Base-by-base conservation (phyloP, 2,888 invertebrate species). In the Clanis bilineata region DNA sequence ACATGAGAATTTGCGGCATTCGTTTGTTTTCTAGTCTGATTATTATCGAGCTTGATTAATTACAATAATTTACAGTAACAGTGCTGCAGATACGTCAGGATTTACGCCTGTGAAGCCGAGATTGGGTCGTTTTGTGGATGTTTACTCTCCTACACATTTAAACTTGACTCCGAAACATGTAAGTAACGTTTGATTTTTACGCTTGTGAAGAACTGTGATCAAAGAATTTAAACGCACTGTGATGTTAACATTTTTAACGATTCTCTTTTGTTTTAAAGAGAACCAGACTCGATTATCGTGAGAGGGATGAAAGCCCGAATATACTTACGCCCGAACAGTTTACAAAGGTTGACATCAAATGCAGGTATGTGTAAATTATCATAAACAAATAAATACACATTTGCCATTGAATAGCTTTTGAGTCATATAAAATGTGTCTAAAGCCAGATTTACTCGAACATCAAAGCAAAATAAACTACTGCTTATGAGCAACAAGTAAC, bases 121-220 rank as follows among this genome's bases (percentile, higher is more conserved):
- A 73, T 77, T 93, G 59, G 85, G 91, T 60, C 83, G 73, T 76
- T 91, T 93, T 73, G 73, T 83, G 45, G 91, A 90, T 83, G 78
- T 83, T 81, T 90, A 91, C 79, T 93, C 92, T 39, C 92, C 92
- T 60, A 86, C 90, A 77, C 91, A 92, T 77, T 85, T 93, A 56
- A 90, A 93, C 78, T 78, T 85, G 74, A 86, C 92, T 63, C 90
- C 92, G 59, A 85, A 75, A 79, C 73, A 75, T 71, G 93, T 93
- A 81, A 87, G 92, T 85, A 65, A 23, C 3, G 44, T 54, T 63
- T 25, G 28, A 43, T 44, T 44, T 51, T n/a, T 23, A 15, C 55
- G 15, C n/a, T 25, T 25, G 21, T 38, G 21, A 12, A 44, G 28
- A n/a, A n/a, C n/a, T n/a, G n/a, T n/a, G n/a, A n/a, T n/a, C n/a